These are phyloP conservation scores for Marmota flaviventris DNA, from an alignment of 2,113 vertebrate genomes.

Conservation along the genomic window DNA sequence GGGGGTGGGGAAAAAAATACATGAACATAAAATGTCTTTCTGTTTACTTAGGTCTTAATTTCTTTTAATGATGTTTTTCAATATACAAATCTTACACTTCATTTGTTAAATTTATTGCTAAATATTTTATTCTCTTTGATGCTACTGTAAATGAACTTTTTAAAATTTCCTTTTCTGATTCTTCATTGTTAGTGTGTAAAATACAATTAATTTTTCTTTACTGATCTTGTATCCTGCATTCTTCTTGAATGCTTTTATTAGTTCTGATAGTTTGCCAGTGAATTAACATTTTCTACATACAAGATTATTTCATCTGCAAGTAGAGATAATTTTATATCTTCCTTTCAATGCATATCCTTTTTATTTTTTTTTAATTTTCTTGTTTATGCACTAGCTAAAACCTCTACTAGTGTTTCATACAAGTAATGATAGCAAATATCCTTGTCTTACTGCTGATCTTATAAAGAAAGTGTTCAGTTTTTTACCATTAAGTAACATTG, in stretches of 20 bases:
- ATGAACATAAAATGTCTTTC: background rate
- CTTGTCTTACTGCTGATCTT: background rate
- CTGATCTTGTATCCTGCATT: background rate
- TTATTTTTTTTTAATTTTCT: background rate
- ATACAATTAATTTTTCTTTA: background rate
- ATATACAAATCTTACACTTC: background rate
- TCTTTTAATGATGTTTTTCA: background rate
- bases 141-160: background rate
- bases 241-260: background rate
- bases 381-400: background rate
- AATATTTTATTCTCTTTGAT: background rate
- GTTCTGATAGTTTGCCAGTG: background rate
- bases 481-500: background rate
- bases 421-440: background rate
- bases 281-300: background rate
- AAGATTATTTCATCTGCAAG: background rate
- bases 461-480: background rate
- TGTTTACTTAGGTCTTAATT: background rate
- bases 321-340: background rate
- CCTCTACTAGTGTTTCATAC: background rate
- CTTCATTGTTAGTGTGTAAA: background rate
- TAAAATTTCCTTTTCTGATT: background rate
- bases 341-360: background rate
- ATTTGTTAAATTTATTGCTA: background rate
- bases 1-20: no score